Percentiles rank a stretch among this genome's conserved stretches.
Evolutionary conservation across 2,113 vertebrate species (phyloP).

Genomic region (Cacatua alba): DNA sequence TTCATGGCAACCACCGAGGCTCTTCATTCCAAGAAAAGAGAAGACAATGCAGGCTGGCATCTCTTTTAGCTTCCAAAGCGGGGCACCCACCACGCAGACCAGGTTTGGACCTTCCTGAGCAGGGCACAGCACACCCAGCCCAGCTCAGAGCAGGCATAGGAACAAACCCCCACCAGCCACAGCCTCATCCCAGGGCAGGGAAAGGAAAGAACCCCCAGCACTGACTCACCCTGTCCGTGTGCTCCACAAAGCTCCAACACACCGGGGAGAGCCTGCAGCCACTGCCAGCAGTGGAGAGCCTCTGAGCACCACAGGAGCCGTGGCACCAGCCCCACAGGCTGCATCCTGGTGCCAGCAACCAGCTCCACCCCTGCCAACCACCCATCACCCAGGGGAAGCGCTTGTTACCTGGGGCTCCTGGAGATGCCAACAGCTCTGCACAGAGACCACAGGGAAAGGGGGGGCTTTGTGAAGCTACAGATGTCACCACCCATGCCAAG

Average conservation of each 20-base stretch:
- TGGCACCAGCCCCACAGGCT: not conserved
- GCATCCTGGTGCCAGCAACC: not conserved
- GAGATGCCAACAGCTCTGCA: fast-evolving
- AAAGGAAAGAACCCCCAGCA: not conserved
- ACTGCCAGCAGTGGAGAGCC: not conserved
- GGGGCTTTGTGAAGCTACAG: not conserved
- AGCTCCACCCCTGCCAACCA: slow-evolving; percentile 37
- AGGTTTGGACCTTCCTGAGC: not conserved
- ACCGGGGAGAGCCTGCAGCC: not conserved
- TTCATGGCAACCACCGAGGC: not conserved
- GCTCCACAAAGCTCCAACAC: not conserved
- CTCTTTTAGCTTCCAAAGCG: not conserved
- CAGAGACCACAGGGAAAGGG: not conserved
- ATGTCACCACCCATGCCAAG: not conserved
- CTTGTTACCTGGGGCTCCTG: not conserved
- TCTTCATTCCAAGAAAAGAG: not conserved
- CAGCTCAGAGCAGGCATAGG: not conserved
- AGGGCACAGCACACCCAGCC: not conserved
- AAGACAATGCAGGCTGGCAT: not conserved
- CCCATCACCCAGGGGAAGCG: not conserved
- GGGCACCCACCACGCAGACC: not conserved
- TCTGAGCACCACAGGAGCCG: not conserved
- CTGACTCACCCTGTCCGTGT: not conserved
- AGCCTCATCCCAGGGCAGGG: not conserved
- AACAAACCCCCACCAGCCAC: fast-evolving